phyloP scores from a whole-genome alignment of 37 sponge, comb jelly and placozoan genomes.

The Halichondria panicea region DNA sequence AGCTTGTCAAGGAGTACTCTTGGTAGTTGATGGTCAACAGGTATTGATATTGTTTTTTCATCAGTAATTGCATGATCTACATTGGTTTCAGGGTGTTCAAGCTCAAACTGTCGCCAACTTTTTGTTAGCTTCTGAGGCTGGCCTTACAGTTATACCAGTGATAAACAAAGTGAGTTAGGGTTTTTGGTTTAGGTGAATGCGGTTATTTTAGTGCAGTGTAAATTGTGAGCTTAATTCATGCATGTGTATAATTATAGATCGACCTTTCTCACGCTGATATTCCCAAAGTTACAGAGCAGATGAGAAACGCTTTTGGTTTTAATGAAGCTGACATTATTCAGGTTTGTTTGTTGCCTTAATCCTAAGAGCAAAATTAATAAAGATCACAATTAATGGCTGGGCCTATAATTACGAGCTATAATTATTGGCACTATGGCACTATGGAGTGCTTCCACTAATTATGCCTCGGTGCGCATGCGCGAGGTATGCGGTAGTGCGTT shows the following conservation, averaged over 20 bases:
- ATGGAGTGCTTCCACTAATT: too few relatives aligned
- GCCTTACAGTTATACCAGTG: slow-evolving; percentile 80
- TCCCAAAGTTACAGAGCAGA: slow-evolving; percentile 51
- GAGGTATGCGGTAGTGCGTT: too few relatives aligned
- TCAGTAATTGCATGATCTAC: neutral
- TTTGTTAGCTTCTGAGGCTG: slow-evolving; percentile 71
- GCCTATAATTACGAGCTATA: too few relatives aligned
- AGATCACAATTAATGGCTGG: too few relatives aligned
- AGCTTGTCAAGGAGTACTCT: slow-evolving; percentile 89
- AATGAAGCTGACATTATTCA: slow-evolving; percentile 28
- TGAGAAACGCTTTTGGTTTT: slow-evolving; percentile 67
- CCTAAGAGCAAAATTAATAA: too few relatives aligned
- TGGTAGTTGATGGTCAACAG: slow-evolving; percentile 95
- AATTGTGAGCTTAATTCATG: too few relatives aligned
- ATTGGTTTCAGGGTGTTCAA: slow-evolving; percentile 79
- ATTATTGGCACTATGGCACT: too few relatives aligned
- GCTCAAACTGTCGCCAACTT: slow-evolving; percentile 97
- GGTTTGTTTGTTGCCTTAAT: too few relatives aligned
- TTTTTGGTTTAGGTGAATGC: too few relatives aligned
- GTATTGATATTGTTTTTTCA: slow-evolving; percentile 15
- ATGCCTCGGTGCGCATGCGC: too few relatives aligned
- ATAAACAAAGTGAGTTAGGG: slow-evolving; percentile 89
- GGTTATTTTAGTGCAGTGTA: too few relatives aligned
- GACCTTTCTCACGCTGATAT: slow-evolving; percentile 76
- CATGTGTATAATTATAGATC: slow-evolving; percentile 31